These are phyloP conservation scores for Seira musarum DNA, from an alignment of 2,888 invertebrate species.

Conservation along the genomic window DNA sequence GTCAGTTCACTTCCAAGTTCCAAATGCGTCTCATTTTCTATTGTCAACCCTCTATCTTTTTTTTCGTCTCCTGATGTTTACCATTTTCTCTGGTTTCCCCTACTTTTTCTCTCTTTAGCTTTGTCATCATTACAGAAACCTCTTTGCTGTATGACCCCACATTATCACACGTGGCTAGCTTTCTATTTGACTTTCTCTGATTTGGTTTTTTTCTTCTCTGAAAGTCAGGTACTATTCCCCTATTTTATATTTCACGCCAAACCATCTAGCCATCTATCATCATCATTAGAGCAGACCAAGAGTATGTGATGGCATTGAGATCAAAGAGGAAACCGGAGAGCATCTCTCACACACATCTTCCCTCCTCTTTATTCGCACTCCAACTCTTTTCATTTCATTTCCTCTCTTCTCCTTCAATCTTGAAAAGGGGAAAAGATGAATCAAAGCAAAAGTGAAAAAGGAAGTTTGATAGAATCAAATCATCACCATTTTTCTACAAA, in stretches of 20 bases:
- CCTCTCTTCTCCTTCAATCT: background rate
- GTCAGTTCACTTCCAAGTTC: background rate
- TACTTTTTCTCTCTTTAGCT: background rate
- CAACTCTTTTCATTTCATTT: conserved; percentile 4
- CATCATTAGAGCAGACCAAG: background rate
- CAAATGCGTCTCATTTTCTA: conserved; percentile 37
- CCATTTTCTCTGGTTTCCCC: background rate
- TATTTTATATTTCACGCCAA: background rate
- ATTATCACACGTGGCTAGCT: background rate
- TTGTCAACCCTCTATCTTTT: conserved; percentile 27
- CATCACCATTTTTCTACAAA: background rate
- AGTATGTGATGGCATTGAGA: background rate
- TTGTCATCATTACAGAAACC: background rate
- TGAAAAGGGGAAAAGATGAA: conserved; percentile 5
- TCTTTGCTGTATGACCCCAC: background rate
- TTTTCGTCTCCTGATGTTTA: background rate
- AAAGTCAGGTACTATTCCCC: background rate
- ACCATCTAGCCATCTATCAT: background rate
- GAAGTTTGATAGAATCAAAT: background rate
- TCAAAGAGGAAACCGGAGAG: background rate
- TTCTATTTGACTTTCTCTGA: background rate
- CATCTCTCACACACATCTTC: background rate
- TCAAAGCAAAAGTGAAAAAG: conserved; percentile 9
- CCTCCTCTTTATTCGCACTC: background rate
- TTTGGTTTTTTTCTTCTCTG: background rate